Evolutionary conservation across 2,113 vertebrate genomes (phyloP).

Genomic region (Megaceryle torquata): DNA sequence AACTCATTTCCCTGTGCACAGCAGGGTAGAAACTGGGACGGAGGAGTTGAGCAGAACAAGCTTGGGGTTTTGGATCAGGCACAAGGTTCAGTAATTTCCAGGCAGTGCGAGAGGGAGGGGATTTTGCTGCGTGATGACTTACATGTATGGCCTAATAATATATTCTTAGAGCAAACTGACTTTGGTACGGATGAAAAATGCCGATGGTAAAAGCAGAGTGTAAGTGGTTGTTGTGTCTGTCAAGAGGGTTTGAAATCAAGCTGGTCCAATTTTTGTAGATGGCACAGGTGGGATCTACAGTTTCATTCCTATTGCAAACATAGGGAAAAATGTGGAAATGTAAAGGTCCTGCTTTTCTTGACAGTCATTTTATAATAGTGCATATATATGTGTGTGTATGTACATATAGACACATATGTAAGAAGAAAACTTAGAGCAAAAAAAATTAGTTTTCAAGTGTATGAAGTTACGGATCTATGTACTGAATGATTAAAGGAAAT

Average conservation of each 20-base stretch:
- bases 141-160: background rate
- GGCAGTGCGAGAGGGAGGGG: background rate
- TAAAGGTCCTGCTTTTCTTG: conserved; percentile 40
- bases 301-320: conserved; percentile 12
- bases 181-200: background rate
- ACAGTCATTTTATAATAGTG: conserved; percentile 26
- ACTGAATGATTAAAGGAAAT: conserved; percentile 16
- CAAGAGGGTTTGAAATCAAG: background rate
- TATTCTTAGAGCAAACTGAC: background rate
- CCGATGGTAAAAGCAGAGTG: background rate
- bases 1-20: background rate
- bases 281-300: background rate
- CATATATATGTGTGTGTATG: conserved; percentile 45
- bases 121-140: background rate
- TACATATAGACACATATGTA: conserved; percentile 47
- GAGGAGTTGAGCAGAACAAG: background rate
- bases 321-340: background rate
- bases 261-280: background rate
- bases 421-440: conserved; percentile 38
- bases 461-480: conserved; percentile 40
- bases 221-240: background rate
- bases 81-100: background rate
- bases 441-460: conserved; percentile 33
- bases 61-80: background rate
- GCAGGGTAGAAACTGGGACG: background rate